These are phyloP conservation scores for Gymnocephalus cernua DNA, from an alignment of 2,113 vertebrate genomes.

Conservation along the genomic window DNA sequence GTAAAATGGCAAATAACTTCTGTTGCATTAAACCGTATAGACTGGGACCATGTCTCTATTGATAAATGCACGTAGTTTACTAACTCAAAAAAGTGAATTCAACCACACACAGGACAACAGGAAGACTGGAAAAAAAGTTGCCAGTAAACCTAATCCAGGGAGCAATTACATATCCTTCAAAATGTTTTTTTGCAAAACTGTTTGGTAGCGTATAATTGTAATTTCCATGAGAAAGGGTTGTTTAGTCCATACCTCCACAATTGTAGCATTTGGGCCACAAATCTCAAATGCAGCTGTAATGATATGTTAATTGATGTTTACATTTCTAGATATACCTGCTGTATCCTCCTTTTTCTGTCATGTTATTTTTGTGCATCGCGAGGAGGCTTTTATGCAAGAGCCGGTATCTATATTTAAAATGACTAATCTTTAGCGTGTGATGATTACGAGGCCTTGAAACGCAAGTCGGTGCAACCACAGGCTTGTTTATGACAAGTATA, in stretches of 20 bases:
- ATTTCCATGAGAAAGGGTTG: neutral
- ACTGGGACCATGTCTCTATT: neutral
- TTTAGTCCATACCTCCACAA: slow-evolving; percentile 10
- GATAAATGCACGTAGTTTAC: neutral
- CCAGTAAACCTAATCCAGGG: slow-evolving; percentile 6
- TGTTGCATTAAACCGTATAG: neutral
- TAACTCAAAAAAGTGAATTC: neutral
- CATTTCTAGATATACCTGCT: slow-evolving; percentile 42
- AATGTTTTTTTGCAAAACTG: slow-evolving; percentile 27
- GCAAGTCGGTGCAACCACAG: slow-evolving; percentile 60
- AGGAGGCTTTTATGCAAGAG: slow-evolving; percentile 33
- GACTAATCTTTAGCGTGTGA: slow-evolving; percentile 71
- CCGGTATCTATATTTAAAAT: slow-evolving; percentile 72
- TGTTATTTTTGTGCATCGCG: slow-evolving; percentile 29
- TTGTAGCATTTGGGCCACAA: slow-evolving; percentile 34
- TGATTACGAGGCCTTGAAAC: slow-evolving; percentile 56
- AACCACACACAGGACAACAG: neutral
- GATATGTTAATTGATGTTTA: slow-evolving; percentile 61
- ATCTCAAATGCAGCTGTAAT: slow-evolving; percentile 41
- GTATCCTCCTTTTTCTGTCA: slow-evolving; percentile 20
- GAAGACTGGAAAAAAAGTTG: neutral
- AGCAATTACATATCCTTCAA: slow-evolving; percentile 39
- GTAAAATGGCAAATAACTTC: neutral
- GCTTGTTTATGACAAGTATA: slow-evolving; percentile 68
- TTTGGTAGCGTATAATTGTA: slow-evolving; percentile 16